Conservation (phyloP, 2,797 vertebrate genomes). For the Muscicapa striata region DNA sequence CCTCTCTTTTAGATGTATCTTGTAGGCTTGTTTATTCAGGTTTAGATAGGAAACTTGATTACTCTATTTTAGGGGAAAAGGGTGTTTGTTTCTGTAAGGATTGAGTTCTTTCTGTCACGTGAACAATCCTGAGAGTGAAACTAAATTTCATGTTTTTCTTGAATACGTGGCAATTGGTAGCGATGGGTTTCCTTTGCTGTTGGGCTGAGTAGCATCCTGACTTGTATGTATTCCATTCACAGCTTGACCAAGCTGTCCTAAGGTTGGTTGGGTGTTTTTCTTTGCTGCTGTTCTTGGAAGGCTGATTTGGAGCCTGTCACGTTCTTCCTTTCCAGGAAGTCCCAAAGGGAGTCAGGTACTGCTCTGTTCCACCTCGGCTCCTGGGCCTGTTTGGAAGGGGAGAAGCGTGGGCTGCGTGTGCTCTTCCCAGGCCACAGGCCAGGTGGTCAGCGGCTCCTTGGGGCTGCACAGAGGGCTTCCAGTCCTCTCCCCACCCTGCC, state of each 20-base stretch:
- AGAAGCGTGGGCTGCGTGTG: background rate
- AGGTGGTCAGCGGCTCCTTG: accelerated
- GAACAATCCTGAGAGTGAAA: background rate
- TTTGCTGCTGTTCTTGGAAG: background rate
- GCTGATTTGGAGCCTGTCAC: background rate
- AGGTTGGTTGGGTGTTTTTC: background rate
- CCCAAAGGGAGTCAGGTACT: accelerated
- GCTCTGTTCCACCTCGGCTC: accelerated
- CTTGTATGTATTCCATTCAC: accelerated
- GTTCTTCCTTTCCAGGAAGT: background rate
- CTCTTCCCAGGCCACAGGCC: background rate
- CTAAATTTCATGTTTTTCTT: background rate
- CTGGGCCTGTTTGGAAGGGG: background rate
- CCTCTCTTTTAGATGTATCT: accelerated
- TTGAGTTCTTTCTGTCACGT: accelerated
- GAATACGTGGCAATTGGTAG: accelerated
- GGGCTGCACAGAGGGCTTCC: background rate
- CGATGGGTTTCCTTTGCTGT: background rate
- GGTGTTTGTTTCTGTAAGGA: background rate
- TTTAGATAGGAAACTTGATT: background rate
- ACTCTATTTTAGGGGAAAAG: background rate
- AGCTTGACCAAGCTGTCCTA: background rate
- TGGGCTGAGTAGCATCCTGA: background rate
- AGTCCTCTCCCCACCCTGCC: background rate
- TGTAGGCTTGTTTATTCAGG: background rate